Evolutionary conservation across 64 coral and sea anemone species (phyloP).

Genomic region (Cladopsammia gracilis): DNA sequence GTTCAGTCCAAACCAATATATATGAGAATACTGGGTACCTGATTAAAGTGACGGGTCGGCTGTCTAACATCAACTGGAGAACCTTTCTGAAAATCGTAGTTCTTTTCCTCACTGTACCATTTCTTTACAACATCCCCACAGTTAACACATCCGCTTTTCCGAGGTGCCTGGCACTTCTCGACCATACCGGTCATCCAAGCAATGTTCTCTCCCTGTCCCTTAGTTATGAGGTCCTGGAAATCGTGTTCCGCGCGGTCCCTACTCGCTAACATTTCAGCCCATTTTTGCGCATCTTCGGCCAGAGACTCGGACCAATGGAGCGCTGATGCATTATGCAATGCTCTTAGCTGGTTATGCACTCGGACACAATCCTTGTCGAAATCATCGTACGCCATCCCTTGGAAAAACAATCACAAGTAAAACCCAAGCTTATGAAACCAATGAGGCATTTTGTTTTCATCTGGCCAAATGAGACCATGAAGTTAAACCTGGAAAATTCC

Average conservation of each 20-base stretch:
- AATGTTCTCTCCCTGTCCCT: conserved; percentile 61
- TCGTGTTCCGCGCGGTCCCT: conserved; percentile 58
- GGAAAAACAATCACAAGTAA: not conserved
- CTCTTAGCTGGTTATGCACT: conserved; percentile 56
- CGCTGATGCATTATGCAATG: conserved; percentile 33
- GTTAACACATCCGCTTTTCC: conserved; percentile 24
- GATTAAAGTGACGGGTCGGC: conserved; percentile 50
- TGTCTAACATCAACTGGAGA: conserved; percentile 15
- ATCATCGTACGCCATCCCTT: conserved; percentile 58
- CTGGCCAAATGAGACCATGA: too few relatives aligned
- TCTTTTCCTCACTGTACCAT: conserved; percentile 67
- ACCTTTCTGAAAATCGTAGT: conserved; percentile 56
- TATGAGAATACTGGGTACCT: not conserved
- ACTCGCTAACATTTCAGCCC: conserved; percentile 50
- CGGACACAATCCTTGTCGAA: conserved; percentile 68
- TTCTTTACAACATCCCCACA: conserved; percentile 58
- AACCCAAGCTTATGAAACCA: not conserved
- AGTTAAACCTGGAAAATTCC: too few relatives aligned
- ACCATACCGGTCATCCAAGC: conserved; percentile 12
- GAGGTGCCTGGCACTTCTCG: conserved; percentile 14
- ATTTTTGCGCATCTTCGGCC: conserved; percentile 37
- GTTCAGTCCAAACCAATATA: not conserved
- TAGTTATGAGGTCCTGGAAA: conserved; percentile 42
- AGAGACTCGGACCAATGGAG: conserved; percentile 62
- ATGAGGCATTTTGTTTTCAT: too few relatives aligned